Evolutionary conservation across 2,888 invertebrate species (phyloP).

Genomic region (Onthophagus sagittarius): DNA sequence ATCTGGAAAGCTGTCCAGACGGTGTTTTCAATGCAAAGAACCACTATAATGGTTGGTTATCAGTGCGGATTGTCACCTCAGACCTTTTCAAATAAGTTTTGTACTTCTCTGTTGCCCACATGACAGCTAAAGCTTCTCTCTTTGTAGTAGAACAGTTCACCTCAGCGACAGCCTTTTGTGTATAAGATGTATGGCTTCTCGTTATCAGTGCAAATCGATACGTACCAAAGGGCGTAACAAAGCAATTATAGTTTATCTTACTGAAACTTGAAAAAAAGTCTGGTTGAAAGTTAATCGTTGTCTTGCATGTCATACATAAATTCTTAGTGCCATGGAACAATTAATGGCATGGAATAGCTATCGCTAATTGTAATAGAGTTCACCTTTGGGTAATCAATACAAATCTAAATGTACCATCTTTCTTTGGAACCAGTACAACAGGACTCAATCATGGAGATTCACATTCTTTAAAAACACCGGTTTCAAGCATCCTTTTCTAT

Average conservation of each 20-base stretch:
- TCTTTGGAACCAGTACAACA: constrained; percentile 39
- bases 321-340: constrained; percentile 38
- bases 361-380: constrained; percentile 28
- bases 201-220: constrained; percentile 28
- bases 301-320: no score
- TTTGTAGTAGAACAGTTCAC: constrained; percentile 35
- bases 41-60: constrained; percentile 49
- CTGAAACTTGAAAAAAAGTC: no score
- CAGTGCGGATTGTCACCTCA: constrained; percentile 41
- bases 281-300: no score
- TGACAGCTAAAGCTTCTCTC: constrained; percentile 31
- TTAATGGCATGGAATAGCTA: constrained; percentile 30
- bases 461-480: constrained; percentile 39
- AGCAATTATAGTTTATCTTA: constrained; percentile 23
- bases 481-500: constrained; percentile 36
- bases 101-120: constrained; percentile 42
- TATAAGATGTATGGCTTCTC: constrained; percentile 30
- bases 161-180: no score
- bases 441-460: constrained; percentile 42
- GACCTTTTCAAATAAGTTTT: constrained; percentile 42
- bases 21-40: constrained; percentile 42
- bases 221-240: constrained; percentile 36
- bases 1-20: constrained; percentile 43
- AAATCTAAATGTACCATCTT: constrained; percentile 34
- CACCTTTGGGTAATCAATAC: no score